Evolutionary conservation across 2,113 vertebrate species (phyloP).

Genomic region (Dryoscopus gambensis): DNA sequence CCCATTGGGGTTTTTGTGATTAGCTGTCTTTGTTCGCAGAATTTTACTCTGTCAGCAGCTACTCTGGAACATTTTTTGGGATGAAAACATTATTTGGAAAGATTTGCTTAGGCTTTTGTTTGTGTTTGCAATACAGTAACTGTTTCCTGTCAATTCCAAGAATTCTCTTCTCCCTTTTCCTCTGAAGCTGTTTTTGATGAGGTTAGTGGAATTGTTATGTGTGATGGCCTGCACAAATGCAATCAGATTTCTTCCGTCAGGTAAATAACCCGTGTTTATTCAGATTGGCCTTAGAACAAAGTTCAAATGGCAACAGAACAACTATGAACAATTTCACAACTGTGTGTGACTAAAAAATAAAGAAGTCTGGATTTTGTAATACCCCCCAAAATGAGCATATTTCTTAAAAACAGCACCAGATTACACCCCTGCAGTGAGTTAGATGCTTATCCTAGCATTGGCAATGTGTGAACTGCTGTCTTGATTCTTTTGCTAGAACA

Average conservation of each 20-base stretch:
- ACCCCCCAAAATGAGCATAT: not conserved
- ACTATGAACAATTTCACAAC: not conserved
- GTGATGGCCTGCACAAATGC: not conserved
- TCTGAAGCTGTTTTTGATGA: not conserved
- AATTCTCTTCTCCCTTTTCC: not conserved
- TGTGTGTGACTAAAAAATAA: not conserved
- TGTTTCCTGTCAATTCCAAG: not conserved
- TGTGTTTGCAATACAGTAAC: not conserved
- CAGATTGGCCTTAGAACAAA: conserved; percentile 6
- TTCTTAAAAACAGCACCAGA: not conserved
- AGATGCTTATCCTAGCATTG: not conserved
- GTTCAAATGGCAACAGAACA: conserved; percentile 9
- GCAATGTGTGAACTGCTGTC: not conserved
- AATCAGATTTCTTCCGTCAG: not conserved
- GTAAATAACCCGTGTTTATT: not conserved
- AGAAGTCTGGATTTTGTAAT: not conserved
- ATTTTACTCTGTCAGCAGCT: not conserved
- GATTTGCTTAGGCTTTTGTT: not conserved
- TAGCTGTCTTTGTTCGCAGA: not conserved
- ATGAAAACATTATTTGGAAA: not conserved
- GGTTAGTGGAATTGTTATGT: not conserved
- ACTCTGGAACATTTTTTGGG: not conserved
- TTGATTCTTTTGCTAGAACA: conserved; percentile 69
- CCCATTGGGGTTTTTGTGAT: not conserved
- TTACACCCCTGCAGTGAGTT: not conserved